These are phyloP conservation scores for Thysanoteuthis rhombus DNA, from an alignment of 2,888 invertebrate species.

Conservation along the genomic window DNA sequence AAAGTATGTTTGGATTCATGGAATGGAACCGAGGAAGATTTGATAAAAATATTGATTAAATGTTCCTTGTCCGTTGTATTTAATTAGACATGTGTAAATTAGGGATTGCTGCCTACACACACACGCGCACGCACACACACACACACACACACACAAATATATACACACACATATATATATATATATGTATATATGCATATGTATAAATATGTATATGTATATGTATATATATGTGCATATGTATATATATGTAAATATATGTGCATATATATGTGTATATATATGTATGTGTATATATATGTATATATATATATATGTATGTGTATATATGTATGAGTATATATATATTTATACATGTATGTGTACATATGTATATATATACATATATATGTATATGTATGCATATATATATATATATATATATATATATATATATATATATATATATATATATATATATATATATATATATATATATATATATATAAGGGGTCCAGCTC, in stretches of 20 bases:
- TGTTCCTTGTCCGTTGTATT: no score
- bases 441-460: not conserved
- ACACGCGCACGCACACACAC: no score
- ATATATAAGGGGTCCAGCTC: not conserved
- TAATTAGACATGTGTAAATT: no score
- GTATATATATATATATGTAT: not conserved
- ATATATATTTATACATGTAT: slow-evolving; percentile 17
- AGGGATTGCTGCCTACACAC: no score
- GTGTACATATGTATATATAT: not conserved
- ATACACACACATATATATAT: no score
- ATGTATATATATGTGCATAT: not conserved
- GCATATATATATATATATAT: not conserved
- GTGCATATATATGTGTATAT: not conserved
- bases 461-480: slow-evolving; percentile 17
- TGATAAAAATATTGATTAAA: no score
- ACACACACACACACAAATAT: no score
- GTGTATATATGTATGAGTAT: not conserved
- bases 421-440: not conserved
- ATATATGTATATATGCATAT: no score
- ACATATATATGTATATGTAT: not conserved
- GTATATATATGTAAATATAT: not conserved
- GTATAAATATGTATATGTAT: not conserved
- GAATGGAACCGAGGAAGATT: no score
- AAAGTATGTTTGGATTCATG: no score
- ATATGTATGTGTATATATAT: slow-evolving; percentile 13